Evolutionary conservation across 1,140 invertebrate genomes (phyloP).

Genomic region (Ceratina calcarata): DNA sequence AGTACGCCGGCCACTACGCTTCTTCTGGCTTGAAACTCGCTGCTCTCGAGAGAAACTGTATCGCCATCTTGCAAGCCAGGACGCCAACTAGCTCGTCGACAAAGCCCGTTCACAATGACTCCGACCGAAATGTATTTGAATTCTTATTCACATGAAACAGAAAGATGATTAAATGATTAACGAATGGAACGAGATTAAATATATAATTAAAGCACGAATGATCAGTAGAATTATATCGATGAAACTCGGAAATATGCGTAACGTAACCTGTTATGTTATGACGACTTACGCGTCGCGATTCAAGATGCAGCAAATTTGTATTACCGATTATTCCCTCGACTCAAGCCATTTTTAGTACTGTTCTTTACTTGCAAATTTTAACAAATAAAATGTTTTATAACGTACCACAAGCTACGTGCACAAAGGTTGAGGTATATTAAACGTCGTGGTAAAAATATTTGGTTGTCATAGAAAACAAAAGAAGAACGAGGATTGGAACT

Average conservation of each 20-base stretch:
- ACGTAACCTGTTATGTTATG: conserved; percentile 9
- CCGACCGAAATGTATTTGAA: background rate
- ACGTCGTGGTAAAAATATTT: conserved; percentile 18
- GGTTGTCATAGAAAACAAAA: conserved; percentile 35
- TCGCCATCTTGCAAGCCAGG: conserved; percentile 32
- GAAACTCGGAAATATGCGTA: background rate
- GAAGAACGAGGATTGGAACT: background rate
- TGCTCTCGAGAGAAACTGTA: conserved; percentile 4
- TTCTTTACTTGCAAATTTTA: conserved; percentile 28
- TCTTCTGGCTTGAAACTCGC: conserved; percentile 53
- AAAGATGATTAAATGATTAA: background rate
- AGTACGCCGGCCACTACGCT: conserved; percentile 61
- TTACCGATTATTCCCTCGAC: conserved; percentile 11
- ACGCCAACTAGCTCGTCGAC: background rate
- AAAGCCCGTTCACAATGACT: conserved; percentile 20
- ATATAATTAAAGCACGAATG: background rate
- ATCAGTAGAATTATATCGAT: too few species aligned
- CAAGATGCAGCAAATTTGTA: background rate
- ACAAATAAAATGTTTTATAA: background rate
- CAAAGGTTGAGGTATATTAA: conserved; percentile 25
- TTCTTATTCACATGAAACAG: background rate
- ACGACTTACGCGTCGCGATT: conserved; percentile 20
- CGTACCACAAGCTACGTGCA: background rate
- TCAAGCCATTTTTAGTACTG: conserved; percentile 1
- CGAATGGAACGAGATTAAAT: background rate